Base-by-base conservation (phyloP, 2,888 invertebrate genomes). In the Pyrocoelia pectoralis region DNA sequence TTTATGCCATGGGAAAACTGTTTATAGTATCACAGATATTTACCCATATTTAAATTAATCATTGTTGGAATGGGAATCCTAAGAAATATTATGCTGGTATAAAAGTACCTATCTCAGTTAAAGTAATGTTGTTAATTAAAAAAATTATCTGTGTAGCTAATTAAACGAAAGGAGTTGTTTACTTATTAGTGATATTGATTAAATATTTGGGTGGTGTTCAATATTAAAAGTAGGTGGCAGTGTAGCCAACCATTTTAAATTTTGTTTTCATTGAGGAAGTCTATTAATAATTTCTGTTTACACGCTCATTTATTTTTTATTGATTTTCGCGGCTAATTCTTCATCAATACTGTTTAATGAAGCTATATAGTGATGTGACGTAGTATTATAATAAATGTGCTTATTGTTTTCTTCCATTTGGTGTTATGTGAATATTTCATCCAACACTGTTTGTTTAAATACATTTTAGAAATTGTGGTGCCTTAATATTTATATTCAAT, bases 241-340 rank as follows among this genome's bases (percentile, higher is more conserved):
- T 46, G 46, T 46, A 17, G 18, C 46, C 46, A 46, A 46, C 17
- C n/a, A n/a, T 33, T 33, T n/a, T n/a, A 33, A 33, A 46, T 46
- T 17, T n/a, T 41, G 12, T 41, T 46, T 17, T 10, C 46, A 46
- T 17, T 17, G 17, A 46, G 17, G n/a, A 33, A n/a, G 10, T 46
- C 46, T 46, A 46, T 46, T 46, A 46, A 46, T 46, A 46, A 15
- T 17, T 18, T 46, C n/a, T 46, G 46, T 46, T 50, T 50, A 50
- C n/a, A n/a, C 24, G 12, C 13, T 50, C 14, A n/a, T 33, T 50
- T 50, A 24, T 50, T 50, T 50, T 18, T 50, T 29, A 50, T 29
- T 50, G 33, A 50, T 50, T 24, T 50, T n/a, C 9, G 10, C 24
- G 14, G 17, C 15, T 43, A 15, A 43, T 13, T 43, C 15, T 43